Percentiles rank a stretch among this genome's conserved stretches.
These are phyloP conservation scores for Caenorhabditis parvicauda DNA, from an alignment of 2,888 invertebrate species.

Conservation along the genomic window DNA sequence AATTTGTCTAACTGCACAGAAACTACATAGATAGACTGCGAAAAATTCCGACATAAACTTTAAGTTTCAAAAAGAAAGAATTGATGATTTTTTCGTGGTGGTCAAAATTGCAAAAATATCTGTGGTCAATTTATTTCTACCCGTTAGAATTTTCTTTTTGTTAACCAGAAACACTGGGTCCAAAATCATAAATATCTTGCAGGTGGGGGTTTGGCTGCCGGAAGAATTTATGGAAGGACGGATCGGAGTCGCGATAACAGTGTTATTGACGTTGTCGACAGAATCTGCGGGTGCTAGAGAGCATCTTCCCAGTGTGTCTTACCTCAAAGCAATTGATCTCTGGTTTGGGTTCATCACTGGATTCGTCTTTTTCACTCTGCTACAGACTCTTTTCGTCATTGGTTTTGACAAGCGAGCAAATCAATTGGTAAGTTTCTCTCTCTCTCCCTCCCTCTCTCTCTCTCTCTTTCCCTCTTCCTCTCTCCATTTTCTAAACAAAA, in stretches of 20 bases:
- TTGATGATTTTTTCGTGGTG: no score
- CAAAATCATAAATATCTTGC: conserved; percentile 1
- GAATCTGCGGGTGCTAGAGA: conserved; percentile 61
- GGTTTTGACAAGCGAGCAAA: conserved; percentile 62
- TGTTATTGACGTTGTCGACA: conserved; percentile 59
- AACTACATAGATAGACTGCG: no score
- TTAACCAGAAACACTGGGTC: neutral
- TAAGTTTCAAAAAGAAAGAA: no score
- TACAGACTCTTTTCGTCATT: conserved; percentile 62
- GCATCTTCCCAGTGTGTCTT: conserved; percentile 61
- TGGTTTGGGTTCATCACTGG: conserved; percentile 63
- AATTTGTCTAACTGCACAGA: no score
- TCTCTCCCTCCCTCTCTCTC: conserved; percentile 9
- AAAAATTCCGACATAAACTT: no score
- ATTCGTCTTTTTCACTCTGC: conserved; percentile 62
- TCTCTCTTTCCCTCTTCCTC: neutral
- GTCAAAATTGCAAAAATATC: no score
- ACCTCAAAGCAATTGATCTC: conserved; percentile 61
- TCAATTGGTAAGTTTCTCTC: no score
- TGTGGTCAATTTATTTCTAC: no score
- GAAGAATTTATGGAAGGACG: conserved; percentile 63
- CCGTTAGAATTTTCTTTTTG: neutral
- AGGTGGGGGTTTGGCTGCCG: conserved; percentile 62
- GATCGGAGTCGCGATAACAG: conserved; percentile 62
- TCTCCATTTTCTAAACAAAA: neutral